Evolutionary conservation across 2,888 invertebrate species (phyloP).

Genomic region (Lasioglossum marginatum): DNA sequence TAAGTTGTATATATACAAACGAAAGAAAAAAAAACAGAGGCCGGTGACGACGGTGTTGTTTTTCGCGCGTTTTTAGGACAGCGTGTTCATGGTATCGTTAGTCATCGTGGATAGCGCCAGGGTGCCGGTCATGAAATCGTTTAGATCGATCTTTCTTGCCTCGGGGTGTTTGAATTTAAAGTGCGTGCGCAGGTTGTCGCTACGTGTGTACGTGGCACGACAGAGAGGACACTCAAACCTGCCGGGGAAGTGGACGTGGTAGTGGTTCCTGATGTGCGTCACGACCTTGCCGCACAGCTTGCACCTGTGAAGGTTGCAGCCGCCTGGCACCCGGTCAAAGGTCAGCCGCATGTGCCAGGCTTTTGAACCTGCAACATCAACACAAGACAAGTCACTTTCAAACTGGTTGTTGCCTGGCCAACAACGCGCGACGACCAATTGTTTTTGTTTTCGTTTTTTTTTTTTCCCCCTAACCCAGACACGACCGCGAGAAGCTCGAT

Average conservation of each 20-base stretch:
- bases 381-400: slow-evolving; percentile 85
- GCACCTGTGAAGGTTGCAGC: slow-evolving; percentile 97
- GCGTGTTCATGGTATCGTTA: slow-evolving; percentile 85
- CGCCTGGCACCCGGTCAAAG: slow-evolving; percentile 96
- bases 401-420: slow-evolving; percentile 78
- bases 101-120: slow-evolving; percentile 86
- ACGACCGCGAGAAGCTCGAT: too few relatives aligned
- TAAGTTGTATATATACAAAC: slow-evolving; percentile 52
- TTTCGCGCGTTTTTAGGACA: slow-evolving; percentile 85
- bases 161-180: slow-evolving; percentile 97
- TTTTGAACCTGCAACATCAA: slow-evolving; percentile 95
- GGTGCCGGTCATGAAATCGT: slow-evolving; percentile 87
- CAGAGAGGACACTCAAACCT: slow-evolving; percentile 96
- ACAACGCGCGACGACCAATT: slow-evolving; percentile 71
- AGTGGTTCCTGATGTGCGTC: slow-evolving; percentile 97
- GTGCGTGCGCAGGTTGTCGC: slow-evolving; percentile 96
- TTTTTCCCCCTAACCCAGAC: too few relatives aligned
- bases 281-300: slow-evolving; percentile 97
- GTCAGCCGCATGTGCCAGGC: slow-evolving; percentile 98
- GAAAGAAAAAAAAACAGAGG: slow-evolving; percentile 39
- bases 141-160: slow-evolving; percentile 92
- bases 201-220: slow-evolving; percentile 95
- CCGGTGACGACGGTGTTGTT: slow-evolving; percentile 36
- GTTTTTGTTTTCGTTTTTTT: too few relatives aligned
- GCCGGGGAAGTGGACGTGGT: slow-evolving; percentile 97